A percentile compares a stretch with the other conserved stretches of the same genome.
Evolutionary conservation across 2,888 invertebrate genomes (phyloP).

Genomic region (Drosophila mettleri): DNA sequence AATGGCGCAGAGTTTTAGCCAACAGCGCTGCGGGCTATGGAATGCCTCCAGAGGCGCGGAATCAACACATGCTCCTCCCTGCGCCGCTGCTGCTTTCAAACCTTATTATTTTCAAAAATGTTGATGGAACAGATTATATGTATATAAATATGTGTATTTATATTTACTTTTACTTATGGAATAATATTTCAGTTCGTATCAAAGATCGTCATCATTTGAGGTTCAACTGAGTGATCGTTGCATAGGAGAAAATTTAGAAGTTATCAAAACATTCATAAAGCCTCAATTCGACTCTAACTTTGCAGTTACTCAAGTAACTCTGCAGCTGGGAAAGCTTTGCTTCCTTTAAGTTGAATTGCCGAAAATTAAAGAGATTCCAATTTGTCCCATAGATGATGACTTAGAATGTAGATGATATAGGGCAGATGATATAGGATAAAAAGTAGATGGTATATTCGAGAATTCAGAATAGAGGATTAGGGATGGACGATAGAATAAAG

Average conservation of each 20-base stretch:
- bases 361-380: neutral
- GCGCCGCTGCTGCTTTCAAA: slow-evolving; percentile 15
- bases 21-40: slow-evolving; percentile 6
- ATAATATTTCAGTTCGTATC: too few relatives aligned
- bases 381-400: too few relatives aligned
- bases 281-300: too few relatives aligned
- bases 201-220: neutral
- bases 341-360: neutral
- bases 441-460: too few relatives aligned
- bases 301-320: neutral
- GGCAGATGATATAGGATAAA: neutral
- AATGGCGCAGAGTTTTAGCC: slow-evolving; percentile 32
- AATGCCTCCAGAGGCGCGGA: slow-evolving; percentile 38
- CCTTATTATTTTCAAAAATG: slow-evolving; percentile 8
- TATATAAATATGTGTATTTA: neutral
- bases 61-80: slow-evolving; percentile 30
- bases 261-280: too few relatives aligned
- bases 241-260: too few relatives aligned
- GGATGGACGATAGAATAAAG: too few relatives aligned
- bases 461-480: too few relatives aligned
- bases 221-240: too few relatives aligned
- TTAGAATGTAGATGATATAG: neutral
- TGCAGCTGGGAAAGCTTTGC: too few relatives aligned
- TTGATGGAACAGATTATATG: neutral
- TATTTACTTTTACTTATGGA: too few relatives aligned